Base-by-base conservation (phyloP, 2,113 vertebrate genomes). In the Talpa occidentalis region DNA sequence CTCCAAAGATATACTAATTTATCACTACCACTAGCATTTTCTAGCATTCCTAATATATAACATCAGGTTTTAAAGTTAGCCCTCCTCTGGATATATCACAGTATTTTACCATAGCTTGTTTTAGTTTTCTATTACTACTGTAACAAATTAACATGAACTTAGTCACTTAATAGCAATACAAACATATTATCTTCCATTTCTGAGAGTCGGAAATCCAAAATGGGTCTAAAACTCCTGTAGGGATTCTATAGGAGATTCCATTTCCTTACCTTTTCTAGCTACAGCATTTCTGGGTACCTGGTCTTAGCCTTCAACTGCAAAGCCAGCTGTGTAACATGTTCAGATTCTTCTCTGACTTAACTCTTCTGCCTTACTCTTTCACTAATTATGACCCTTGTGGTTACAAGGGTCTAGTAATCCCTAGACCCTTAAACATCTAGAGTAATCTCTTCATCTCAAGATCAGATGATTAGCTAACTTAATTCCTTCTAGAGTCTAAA, bases 401-500 rank as follows among this genome's bases (percentile, higher is more conserved):
- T 77, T 91, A 72, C 28, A 73, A n/a, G n/a, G n/a, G n/a, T n/a
- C n/a, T n/a, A n/a, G n/a, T n/a, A n/a, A n/a, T n/a, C n/a, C n/a
- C n/a, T n/a, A n/a, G n/a, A n/a, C n/a, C n/a, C 21, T 11, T 3
- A 19, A 81, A 26, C 62, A 95, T 56, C 81, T 74, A 82, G 49
- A 42, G 74, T 93, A 87, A 84, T 80, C 66, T 84, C 49, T 14
- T 59, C 49, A 70, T 66, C 44, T 74, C 37, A 92, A 87, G 22
- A 10, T 37, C 22, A 59, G 12, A 35, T 82, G 35, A 73, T 90
- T 52, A 69, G 40, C 32, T 80, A 80, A 54, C 10, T 40, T 88
- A 56, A 66, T 52, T 64, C 15, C 37, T 73, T 66, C 67, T 90
- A 4, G 26, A 76, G 37, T 0, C 7, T 88, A 40, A 85, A 67